Evolutionary conservation across 2,113 vertebrate genomes (phyloP), one percentile per base, ranked within the genome.

Genomic region (Mesitornis unicolor): DNA sequence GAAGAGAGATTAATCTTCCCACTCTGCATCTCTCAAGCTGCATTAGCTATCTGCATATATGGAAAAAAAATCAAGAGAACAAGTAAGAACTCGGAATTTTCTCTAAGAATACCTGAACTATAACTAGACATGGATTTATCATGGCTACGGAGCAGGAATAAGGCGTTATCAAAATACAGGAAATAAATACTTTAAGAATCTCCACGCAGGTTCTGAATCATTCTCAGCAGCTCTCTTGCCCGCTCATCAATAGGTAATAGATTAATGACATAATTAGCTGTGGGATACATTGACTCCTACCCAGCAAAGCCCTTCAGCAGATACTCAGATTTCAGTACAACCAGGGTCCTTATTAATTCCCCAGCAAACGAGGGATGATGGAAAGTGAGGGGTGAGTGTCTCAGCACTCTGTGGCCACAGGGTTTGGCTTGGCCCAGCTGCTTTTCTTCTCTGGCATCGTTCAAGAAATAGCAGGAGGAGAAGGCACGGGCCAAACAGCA

Each of bases 1-100:
- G 59, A 76, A 90, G 60, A 90, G 56, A 93, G 36, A 96, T 92
- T 88, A 84, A 96, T 92, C 93, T 95, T 92, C 89, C 76, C 61
- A 60, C 80, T 89, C 81, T 2, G 18, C 73, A 93, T 74, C 79
- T 93, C 85, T 93, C 36, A 45, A 90, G 28, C 40, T 69, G 5
- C 51, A 59, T 56, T 16, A 63, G 73, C 42, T 87, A 81, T 57
- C 77, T 87, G 77, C 81, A 79, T 64, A 71, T 42, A 56, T 42
- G 45, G 40, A 78, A 81, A 81, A 43, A 45, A 90, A 50, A 12
- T 17, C 29, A 54, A 40, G 38, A 51, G 73, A 80, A 18, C 7
- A 38, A 47, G 76, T 7, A 42, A 78, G 64, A 94, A 93, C 45
- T 1, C 29, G 36, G 40, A 88, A 42, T 83, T 74, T 85, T 91